These are phyloP conservation scores for Catocala nupta DNA, from an alignment of 2,888 invertebrate genomes.

Conservation along the genomic window DNA sequence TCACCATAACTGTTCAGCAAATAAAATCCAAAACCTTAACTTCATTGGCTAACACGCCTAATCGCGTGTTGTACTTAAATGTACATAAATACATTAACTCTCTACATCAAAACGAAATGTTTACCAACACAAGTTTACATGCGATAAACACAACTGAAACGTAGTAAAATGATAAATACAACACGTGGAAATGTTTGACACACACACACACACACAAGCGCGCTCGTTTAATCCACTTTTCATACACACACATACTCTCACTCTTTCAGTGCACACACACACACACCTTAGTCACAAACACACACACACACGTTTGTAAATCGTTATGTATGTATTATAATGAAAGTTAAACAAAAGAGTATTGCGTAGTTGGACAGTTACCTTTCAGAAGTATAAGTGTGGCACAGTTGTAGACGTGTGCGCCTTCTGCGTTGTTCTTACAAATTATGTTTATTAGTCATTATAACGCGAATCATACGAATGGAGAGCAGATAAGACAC, in stretches of 20 bases:
- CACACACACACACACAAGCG: background rate
- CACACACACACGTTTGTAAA: conserved; percentile 2
- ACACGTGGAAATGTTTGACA: conserved; percentile 41
- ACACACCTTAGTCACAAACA: background rate
- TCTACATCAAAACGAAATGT: conserved; percentile 28
- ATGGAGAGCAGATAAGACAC: no score
- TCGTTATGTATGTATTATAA: conserved; percentile 9
- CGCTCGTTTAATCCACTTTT: no score
- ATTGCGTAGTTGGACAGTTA: conserved; percentile 21
- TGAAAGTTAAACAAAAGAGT: conserved; percentile 25
- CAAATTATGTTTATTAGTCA: conserved; percentile 2
- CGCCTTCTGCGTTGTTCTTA: background rate
- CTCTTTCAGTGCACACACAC: background rate
- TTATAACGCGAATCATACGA: background rate
- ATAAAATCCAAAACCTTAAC: background rate
- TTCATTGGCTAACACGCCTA: background rate
- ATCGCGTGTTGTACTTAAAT: conserved; percentile 6
- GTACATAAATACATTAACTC: conserved; percentile 16
- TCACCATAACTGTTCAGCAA: background rate
- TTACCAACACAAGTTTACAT: conserved; percentile 41
- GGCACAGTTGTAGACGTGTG: conserved; percentile 31
- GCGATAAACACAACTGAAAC: conserved; percentile 24
- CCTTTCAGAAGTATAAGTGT: conserved; percentile 1
- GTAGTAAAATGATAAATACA: conserved; percentile 31
- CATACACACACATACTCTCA: no score